These are phyloP conservation scores for Ramphastos sulfuratus DNA, from an alignment of 2,113 vertebrate genomes.

Conservation along the genomic window DNA sequence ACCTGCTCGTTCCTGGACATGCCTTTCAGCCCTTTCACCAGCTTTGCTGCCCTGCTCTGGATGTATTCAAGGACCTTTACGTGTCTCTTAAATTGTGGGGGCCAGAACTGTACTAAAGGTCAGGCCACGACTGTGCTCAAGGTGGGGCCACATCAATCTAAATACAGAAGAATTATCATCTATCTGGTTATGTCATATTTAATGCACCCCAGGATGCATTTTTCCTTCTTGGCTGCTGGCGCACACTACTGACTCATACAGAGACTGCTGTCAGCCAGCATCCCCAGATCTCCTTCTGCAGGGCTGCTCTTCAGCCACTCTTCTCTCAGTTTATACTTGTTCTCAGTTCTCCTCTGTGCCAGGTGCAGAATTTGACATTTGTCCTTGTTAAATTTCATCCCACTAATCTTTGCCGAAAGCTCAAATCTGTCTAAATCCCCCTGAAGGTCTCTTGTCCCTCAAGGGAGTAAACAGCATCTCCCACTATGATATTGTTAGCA, in stretches of 20 bases:
- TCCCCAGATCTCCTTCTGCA: not conserved
- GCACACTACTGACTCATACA: not conserved
- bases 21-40: not conserved
- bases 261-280: not conserved
- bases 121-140: not conserved
- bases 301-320: not conserved
- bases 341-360: fast-evolving
- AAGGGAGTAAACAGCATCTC: not conserved
- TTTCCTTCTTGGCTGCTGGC: not conserved
- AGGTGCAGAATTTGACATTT: not conserved
- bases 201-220: not conserved
- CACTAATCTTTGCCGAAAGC: fast-evolving
- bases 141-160: too few relatives aligned
- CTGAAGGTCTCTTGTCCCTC: not conserved
- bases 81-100: not conserved
- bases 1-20: fast-evolving
- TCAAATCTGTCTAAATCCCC: not conserved
- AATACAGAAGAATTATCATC: not conserved
- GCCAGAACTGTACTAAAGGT: not conserved
- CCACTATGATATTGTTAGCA: too few relatives aligned
- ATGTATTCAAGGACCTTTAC: not conserved
- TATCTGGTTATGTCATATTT: not conserved
- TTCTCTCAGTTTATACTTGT: not conserved
- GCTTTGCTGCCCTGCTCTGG: not conserved
- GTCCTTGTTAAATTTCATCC: not conserved